A percentile compares a stretch with the other conserved stretches of the same genome.
These are phyloP conservation scores for Scaptomyza parva DNA, from an alignment of 2,888 invertebrate genomes.

Conservation along the genomic window DNA sequence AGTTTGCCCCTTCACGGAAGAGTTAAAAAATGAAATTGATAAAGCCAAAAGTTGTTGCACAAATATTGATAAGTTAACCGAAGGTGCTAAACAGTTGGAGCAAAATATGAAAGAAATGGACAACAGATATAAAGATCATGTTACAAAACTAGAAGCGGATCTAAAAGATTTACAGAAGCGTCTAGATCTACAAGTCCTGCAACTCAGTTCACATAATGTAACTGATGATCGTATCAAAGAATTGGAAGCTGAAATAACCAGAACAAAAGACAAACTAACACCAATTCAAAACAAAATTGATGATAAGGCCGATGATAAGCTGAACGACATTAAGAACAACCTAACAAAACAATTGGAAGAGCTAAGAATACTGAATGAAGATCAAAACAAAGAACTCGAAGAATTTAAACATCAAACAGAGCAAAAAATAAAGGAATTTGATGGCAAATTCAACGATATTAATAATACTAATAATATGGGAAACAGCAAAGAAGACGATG, in stretches of 20 bases:
- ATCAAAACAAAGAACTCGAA: not conserved
- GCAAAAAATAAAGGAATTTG: not conserved
- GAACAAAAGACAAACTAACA: not conserved
- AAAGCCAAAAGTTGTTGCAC: conserved; percentile 21
- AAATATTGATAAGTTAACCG: conserved; percentile 15
- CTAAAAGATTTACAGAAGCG: not conserved
- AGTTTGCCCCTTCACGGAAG: not conserved
- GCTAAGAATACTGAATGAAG: not conserved
- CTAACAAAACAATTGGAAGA: conserved; percentile 1
- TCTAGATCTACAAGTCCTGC: not conserved
- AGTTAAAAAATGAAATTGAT: conserved; percentile 1
- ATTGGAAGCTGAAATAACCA: conserved; percentile 7
- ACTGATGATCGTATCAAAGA: not conserved
- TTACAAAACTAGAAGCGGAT: not conserved
- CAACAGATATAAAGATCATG: conserved; percentile 7
- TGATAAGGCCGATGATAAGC: not conserved
- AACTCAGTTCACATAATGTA: not conserved
- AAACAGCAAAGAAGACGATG: not conserved
- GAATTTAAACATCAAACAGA: not conserved
- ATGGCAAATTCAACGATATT: not conserved
- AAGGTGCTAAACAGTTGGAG: not conserved
- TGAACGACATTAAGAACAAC: not conserved
- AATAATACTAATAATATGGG: not conserved
- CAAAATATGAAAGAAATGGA: not conserved
- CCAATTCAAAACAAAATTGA: not conserved